Evolutionary conservation across 2,113 vertebrate genomes (phyloP).

Genomic region (Actinemys pallida): DNA sequence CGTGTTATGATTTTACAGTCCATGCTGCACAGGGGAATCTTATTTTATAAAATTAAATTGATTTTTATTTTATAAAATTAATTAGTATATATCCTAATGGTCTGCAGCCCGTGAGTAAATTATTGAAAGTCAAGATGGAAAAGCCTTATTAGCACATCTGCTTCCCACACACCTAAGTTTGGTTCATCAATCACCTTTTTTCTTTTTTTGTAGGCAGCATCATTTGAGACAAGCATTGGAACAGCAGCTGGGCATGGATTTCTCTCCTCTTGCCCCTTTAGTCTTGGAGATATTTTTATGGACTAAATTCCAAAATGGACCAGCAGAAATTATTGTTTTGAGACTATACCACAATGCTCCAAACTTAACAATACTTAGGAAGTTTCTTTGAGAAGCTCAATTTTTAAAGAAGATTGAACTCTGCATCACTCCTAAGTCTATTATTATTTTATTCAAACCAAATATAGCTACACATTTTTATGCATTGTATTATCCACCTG

Average conservation of each 20-base stretch:
- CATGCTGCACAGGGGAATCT: background rate
- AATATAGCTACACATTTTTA: background rate
- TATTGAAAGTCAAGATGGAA: background rate
- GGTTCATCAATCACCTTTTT: background rate
- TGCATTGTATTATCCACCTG: background rate
- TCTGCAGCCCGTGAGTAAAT: background rate
- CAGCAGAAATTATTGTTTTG: background rate
- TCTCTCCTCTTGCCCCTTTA: background rate
- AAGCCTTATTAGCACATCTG: background rate
- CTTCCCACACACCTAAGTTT: background rate
- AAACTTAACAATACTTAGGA: background rate
- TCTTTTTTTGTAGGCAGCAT: slow-evolving; percentile 1
- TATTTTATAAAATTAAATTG: background rate
- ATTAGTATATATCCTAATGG: background rate
- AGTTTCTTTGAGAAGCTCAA: background rate
- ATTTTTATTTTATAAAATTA: background rate
- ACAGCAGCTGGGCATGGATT: background rate
- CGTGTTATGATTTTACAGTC: background rate
- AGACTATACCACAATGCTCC: background rate
- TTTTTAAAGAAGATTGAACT: background rate
- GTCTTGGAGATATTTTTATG: background rate
- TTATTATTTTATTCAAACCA: background rate
- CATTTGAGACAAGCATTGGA: slow-evolving; percentile 5
- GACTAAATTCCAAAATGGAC: background rate
- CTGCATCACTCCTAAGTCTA: background rate